Base-by-base conservation (phyloP, 2,888 invertebrate genomes). In the Pemphredon lugubris region DNA sequence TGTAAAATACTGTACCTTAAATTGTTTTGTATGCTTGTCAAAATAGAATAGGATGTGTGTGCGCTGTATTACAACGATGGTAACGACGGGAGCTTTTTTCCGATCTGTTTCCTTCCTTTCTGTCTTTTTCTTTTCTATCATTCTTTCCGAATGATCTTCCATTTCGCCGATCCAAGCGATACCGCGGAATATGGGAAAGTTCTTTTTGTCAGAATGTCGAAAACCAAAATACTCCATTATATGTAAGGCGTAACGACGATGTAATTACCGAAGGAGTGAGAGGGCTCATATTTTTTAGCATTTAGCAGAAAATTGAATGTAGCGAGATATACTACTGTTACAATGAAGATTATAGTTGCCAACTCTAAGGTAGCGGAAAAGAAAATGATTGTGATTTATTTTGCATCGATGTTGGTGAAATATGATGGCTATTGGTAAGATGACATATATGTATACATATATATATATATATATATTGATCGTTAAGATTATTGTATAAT, bases 381-480 rank as follows among this genome's bases (percentile, higher is more conserved):
- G 63, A 72, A 70, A 81, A 75, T 82, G 77, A 86, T 86, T 88
- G 84, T 88, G 85, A 88, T 88, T 87, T 82, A 86, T 85, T 87
- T 86, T 86, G 80, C 85, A 86, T 87, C 84, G 82, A 87, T 84
- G 81, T 83, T 81, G 75, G 73, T 75, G 65, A 73, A 73, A 65
- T 76, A 77, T 51, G 76, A 73, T 68, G 75, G 74, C 50, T 77
- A 78, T 71, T 42, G 66, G 57, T 72, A 71, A 61, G 72, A 70
- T 57, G 69, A 75, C 48, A 69, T 65, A 76, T 77, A 37, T 54
- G 54, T 63, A 68, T 70, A 75, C 39, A 68, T 55, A 70, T 71
- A 73, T 37, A 68, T 57, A 75, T 58, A 79, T 63, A 68, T 77
- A 79, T 57, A 78, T 70, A 84, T 81, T 68, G 77, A 74, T 81